A percentile compares a stretch with the other conserved stretches of the same genome.
Conservation (phyloP, 2,113 vertebrate genomes). For the Myrmophylax atrothorax region DNA sequence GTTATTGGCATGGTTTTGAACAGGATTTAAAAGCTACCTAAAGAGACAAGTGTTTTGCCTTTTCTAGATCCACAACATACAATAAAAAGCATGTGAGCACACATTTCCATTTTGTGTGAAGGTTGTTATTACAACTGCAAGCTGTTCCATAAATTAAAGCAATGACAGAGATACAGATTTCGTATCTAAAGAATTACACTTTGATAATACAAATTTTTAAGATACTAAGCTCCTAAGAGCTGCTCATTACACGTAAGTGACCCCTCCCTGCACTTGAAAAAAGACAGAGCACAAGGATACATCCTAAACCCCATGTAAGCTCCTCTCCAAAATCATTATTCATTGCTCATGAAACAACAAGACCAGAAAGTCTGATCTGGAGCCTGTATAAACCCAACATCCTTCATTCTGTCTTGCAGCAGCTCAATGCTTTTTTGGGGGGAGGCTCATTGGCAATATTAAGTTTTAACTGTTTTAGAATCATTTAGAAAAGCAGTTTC, state of each 20-base stretch:
- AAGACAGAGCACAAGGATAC: neutral
- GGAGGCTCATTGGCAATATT: neutral
- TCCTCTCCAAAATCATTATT: neutral
- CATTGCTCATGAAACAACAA: neutral
- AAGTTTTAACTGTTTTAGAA: neutral
- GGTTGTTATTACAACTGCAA: neutral
- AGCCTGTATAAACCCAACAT: neutral
- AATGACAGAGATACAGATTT: neutral
- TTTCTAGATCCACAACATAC: neutral
- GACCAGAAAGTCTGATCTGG: neutral
- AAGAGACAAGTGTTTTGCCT: neutral
- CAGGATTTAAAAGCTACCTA: neutral
- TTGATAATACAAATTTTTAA: neutral
- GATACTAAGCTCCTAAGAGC: neutral
- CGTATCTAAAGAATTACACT: neutral
- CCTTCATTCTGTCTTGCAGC: neutral
- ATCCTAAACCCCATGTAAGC: neutral
- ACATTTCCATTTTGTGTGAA: neutral
- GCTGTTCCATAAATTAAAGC: neutral
- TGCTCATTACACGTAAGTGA: neutral
- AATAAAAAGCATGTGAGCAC: neutral
- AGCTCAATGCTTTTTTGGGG: neutral
- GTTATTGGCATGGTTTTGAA: conserved; percentile 14
- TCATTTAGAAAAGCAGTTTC: neutral
- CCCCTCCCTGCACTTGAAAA: neutral